These are phyloP conservation scores for Oreochromis niloticus DNA, from an alignment of 2,113 vertebrate species.

Conservation along the genomic window DNA sequence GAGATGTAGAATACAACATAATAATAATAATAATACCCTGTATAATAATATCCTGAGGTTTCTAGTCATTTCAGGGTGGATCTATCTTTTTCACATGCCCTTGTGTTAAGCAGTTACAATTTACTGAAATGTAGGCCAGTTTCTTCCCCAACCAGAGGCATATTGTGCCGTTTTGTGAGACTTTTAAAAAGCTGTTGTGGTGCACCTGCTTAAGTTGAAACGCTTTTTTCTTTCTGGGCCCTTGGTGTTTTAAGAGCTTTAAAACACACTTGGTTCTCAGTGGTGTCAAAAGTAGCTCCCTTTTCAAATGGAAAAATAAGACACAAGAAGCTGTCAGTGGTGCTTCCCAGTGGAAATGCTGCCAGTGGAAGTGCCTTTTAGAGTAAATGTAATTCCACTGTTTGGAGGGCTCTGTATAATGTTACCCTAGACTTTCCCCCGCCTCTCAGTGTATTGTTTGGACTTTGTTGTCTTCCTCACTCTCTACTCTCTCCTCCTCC, in stretches of 20 bases:
- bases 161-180: neutral
- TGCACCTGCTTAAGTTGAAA: conserved; percentile 13
- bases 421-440: conserved; percentile 2
- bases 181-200: neutral
- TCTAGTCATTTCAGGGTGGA: neutral
- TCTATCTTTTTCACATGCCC: neutral
- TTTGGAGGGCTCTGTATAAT: conserved; percentile 8
- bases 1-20: neutral
- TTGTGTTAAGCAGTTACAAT: neutral
- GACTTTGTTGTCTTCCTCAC: conserved; percentile 19
- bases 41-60: neutral
- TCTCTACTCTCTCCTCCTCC: conserved; percentile 11
- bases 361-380: conserved; percentile 13
- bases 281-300: conserved; percentile 19
- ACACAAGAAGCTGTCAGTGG: conserved; percentile 18
- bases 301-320: conserved; percentile 34
- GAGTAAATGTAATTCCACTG: conserved; percentile 29
- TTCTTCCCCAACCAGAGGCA: neutral
- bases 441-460: conserved; percentile 27
- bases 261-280: conserved; percentile 12
- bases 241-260: conserved; percentile 24
- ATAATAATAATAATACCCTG: neutral
- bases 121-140: neutral
- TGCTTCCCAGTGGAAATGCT: conserved; percentile 24
- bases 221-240: neutral